Conservation (phyloP, 2,113 vertebrate genomes). For the Shinisaurus crocodilurus region DNA sequence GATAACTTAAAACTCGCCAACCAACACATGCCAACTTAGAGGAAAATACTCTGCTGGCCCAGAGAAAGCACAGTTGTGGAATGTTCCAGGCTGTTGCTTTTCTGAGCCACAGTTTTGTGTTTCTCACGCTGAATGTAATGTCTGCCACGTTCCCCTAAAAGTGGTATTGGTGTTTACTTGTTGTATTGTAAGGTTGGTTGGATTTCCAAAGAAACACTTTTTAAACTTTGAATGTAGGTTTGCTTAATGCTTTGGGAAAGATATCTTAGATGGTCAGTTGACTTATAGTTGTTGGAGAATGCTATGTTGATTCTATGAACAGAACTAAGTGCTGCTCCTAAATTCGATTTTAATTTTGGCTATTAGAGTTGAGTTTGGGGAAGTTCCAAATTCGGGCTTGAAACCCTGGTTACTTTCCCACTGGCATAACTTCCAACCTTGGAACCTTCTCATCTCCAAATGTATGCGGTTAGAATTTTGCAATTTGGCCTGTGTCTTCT, state of each 20-base stretch:
- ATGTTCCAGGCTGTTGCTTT: conserved; percentile 41
- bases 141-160: not conserved
- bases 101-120: conserved; percentile 16
- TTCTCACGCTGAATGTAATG: conserved; percentile 4
- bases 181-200: not conserved
- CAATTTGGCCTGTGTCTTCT: not conserved
- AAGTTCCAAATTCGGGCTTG: not conserved
- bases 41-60: conserved; percentile 45
- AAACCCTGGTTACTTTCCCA: not conserved
- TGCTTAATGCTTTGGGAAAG: not conserved
- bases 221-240: not conserved
- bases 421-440: not conserved
- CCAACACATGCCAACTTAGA: conserved; percentile 43
- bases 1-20: conserved; percentile 27
- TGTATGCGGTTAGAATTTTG: too few species aligned
- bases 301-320: too few species aligned
- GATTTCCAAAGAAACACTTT: not conserved
- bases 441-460: not conserved
- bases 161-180: too few species aligned
- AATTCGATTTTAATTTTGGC: not conserved
- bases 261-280: too few species aligned
- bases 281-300: not conserved
- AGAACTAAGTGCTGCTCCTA: not conserved
- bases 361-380: not conserved
- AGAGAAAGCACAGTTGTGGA: conserved; percentile 42